Evolutionary conservation across 2,888 invertebrate genomes (phyloP).

Genomic region (Protonemura montana): DNA sequence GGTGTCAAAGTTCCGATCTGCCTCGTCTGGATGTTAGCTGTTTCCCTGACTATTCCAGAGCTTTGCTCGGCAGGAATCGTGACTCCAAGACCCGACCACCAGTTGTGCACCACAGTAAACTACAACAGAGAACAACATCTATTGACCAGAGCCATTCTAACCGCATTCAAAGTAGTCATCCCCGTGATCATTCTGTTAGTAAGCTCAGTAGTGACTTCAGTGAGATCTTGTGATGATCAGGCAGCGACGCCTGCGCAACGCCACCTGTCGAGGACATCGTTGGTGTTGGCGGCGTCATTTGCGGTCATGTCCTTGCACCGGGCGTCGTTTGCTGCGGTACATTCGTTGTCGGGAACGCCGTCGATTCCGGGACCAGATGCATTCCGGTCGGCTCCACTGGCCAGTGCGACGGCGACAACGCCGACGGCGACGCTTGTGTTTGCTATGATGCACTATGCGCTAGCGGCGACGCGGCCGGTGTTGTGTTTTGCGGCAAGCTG

Average conservation of each 20-base stretch:
- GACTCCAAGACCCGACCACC: conserved; percentile 13
- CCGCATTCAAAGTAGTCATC: conserved; percentile 9
- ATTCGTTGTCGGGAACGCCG: conserved; percentile 22
- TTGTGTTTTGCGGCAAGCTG: conserved; percentile 24
- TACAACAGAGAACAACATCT: not conserved
- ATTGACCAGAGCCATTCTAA: not conserved
- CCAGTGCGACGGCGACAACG: conserved; percentile 26
- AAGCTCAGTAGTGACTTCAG: not conserved
- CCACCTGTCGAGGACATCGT: conserved; percentile 18
- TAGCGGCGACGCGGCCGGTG: conserved; percentile 41
- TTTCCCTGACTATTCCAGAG: conserved; percentile 22
- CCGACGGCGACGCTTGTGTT: conserved; percentile 33
- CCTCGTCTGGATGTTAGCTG: conserved; percentile 25
- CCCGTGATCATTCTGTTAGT: not conserved
- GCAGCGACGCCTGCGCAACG: not conserved
- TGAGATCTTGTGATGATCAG: not conserved
- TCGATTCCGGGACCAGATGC: conserved; percentile 34
- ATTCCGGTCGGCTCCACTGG: conserved; percentile 40
- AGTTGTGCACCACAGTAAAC: not conserved
- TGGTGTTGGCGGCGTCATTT: conserved; percentile 28
- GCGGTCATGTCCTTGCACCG: conserved; percentile 23
- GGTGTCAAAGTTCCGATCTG: conserved; percentile 12
- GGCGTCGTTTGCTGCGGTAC: conserved; percentile 15
- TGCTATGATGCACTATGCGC: conserved; percentile 40
- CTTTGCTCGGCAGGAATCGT: not conserved